Conservation (phyloP, 53 echinoderm and acorn worm species). For the Apostichopus leukothele region DNA sequence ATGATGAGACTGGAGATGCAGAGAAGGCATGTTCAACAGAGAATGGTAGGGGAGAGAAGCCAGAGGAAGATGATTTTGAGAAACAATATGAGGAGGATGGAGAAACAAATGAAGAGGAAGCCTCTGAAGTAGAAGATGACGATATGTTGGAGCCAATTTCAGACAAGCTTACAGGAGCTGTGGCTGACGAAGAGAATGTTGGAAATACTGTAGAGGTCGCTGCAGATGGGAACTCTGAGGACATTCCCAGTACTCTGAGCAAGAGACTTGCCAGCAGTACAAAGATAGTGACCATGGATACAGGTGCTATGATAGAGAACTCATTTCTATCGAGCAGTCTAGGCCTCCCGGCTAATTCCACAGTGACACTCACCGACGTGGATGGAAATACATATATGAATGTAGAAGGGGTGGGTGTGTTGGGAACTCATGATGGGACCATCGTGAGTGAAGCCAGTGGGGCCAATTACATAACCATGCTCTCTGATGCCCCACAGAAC, state of each 20-base stretch:
- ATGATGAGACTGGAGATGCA: not conserved
- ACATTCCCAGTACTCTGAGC: not conserved
- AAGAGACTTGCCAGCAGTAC: not conserved
- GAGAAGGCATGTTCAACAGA: not conserved
- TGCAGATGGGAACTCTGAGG: not conserved
- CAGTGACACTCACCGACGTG: slow-evolving; percentile 23
- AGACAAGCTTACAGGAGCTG: not conserved
- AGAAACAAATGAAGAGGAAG: not conserved
- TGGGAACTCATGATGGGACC: not conserved
- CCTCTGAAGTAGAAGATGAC: not conserved
- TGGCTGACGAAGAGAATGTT: slow-evolving; percentile 12
- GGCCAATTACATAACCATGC: slow-evolving; percentile 25
- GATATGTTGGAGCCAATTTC: not conserved
- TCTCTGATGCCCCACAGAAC: not conserved
- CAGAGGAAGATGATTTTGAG: slow-evolving; percentile 2
- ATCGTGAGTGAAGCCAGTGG: slow-evolving; percentile 14
- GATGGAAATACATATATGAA: slow-evolving; percentile 5
- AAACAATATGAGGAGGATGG: not conserved
- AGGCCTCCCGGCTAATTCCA: not conserved
- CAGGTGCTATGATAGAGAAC: not conserved
- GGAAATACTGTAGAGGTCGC: slow-evolving; percentile 30
- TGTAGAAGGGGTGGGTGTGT: slow-evolving; percentile 10
- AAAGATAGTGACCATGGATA: not conserved
- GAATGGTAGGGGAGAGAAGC: not conserved
- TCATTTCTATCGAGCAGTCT: not conserved